Conservation (phyloP, 1,140 invertebrate species). For the Zaprionus tsacasi region DNA sequence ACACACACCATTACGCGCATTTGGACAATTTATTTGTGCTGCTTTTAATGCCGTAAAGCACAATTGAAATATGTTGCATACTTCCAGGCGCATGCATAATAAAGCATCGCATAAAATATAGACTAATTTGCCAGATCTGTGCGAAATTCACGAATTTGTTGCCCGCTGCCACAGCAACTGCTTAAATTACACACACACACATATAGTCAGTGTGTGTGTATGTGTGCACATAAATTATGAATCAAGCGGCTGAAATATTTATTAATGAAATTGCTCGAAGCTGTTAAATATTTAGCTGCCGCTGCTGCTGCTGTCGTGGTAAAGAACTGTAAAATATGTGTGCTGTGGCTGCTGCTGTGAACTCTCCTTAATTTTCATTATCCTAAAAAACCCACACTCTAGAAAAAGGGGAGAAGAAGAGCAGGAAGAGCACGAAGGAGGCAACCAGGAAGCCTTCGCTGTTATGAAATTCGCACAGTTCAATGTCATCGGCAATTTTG, state of each 20-base stretch:
- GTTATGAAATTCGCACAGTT: conserved; percentile 53
- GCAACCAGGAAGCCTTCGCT: not conserved
- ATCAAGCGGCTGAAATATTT: conserved; percentile 60
- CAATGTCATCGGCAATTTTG: conserved; percentile 73
- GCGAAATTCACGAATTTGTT: conserved; percentile 37
- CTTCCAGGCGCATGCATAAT: conserved; percentile 47
- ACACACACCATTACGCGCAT: conserved; percentile 9
- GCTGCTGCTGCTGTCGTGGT: conserved; percentile 12
- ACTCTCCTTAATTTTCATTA: conserved; percentile 44
- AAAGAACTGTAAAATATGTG: conserved; percentile 61
- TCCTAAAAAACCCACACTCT: conserved; percentile 12
- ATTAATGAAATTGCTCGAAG: conserved; percentile 71
- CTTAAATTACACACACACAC: conserved; percentile 28
- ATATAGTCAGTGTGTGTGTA: not conserved
- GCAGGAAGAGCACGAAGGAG: not conserved
- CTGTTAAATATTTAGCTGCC: conserved; percentile 71
- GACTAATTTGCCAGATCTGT: conserved; percentile 65
- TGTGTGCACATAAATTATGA: conserved; percentile 52
- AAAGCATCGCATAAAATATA: conserved; percentile 50
- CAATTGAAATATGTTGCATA: conserved; percentile 54
- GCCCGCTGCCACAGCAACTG: conserved; percentile 23
- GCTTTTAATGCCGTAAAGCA: conserved; percentile 37
- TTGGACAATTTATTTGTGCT: conserved; percentile 55
- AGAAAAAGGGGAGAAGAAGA: not conserved
- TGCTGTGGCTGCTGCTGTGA: conserved; percentile 16